Conservation (phyloP, 2,888 invertebrate genomes). For the Buathra laborator region DNA sequence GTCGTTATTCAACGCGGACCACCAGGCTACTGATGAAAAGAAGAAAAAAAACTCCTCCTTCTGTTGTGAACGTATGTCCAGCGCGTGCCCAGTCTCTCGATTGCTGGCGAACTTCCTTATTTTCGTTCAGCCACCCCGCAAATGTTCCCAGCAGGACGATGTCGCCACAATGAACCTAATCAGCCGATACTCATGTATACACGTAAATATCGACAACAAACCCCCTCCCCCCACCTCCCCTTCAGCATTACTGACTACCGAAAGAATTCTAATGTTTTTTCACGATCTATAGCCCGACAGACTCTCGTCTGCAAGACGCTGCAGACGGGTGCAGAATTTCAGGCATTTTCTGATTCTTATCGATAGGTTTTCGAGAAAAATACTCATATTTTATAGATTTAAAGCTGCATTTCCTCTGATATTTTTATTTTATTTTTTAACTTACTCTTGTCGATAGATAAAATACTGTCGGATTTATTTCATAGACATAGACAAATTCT, state of each 20-base stretch:
- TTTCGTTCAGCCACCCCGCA: constrained; percentile 57
- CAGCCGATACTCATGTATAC: constrained; percentile 79
- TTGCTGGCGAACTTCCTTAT: constrained; percentile 21
- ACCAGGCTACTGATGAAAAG: constrained; percentile 72
- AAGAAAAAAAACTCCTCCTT: constrained; percentile 56
- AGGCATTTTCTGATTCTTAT: constrained; percentile 4
- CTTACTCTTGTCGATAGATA: no score
- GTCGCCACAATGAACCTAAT: constrained; percentile 82
- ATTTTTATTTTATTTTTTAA: no score
- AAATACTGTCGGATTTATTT: no score
- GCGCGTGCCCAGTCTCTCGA: constrained; percentile 57
- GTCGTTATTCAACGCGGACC: constrained; percentile 73
- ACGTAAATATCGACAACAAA: constrained; percentile 80
- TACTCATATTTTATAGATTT: not conserved
- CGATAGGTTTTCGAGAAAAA: not conserved
- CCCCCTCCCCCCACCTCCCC: constrained; percentile 56
- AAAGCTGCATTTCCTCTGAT: no score
- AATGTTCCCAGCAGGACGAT: constrained; percentile 60
- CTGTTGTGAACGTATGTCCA: constrained; percentile 18
- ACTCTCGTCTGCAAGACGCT: not conserved
- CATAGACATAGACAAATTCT: no score
- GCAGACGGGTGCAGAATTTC: not conserved
- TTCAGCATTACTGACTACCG: constrained; percentile 7
- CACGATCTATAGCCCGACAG: constrained; percentile 74
- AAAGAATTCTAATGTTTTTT: constrained; percentile 42